Evolutionary conservation across 2,797 vertebrate genomes (phyloP).

Genomic region (Vireo griseus): DNA sequence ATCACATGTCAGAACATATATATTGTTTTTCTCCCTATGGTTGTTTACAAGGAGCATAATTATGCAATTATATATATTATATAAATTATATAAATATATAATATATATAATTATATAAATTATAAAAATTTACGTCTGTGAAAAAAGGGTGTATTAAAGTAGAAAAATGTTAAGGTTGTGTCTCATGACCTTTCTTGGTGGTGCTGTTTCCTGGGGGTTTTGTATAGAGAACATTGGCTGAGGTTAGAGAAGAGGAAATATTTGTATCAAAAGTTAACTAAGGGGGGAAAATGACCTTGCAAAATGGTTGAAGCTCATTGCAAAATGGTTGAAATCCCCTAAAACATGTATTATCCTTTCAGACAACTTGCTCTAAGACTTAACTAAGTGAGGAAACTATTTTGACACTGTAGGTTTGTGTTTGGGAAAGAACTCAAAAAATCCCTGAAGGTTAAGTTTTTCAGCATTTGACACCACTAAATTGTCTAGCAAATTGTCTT

Average conservation of each 20-base stretch:
- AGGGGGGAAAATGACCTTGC: fast-evolving
- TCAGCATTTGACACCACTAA: not conserved
- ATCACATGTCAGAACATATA: not conserved
- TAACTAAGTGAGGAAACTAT: not conserved
- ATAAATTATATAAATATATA: no score
- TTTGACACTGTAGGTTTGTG: not conserved
- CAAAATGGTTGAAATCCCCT: not conserved
- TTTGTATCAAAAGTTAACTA: not conserved
- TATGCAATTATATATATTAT: no score
- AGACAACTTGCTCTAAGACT: not conserved
- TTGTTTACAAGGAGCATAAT: not conserved
- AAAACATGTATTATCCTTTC: not conserved
- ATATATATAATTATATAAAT: no score
- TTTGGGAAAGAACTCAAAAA: not conserved
- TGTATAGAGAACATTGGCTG: not conserved
- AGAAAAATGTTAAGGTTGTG: not conserved
- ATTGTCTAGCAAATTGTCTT: not conserved
- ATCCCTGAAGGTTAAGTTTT: not conserved
- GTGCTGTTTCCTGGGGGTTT: not conserved
- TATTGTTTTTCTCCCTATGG: not conserved
- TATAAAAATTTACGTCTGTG: not conserved
- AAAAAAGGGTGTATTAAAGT: not conserved
- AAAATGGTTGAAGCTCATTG: not conserved
- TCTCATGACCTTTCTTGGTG: not conserved
- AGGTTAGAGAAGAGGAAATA: not conserved